These are phyloP conservation scores for Crossaster papposus DNA, from an alignment of 53 echinoderm and acorn worm species.

Conservation along the genomic window DNA sequence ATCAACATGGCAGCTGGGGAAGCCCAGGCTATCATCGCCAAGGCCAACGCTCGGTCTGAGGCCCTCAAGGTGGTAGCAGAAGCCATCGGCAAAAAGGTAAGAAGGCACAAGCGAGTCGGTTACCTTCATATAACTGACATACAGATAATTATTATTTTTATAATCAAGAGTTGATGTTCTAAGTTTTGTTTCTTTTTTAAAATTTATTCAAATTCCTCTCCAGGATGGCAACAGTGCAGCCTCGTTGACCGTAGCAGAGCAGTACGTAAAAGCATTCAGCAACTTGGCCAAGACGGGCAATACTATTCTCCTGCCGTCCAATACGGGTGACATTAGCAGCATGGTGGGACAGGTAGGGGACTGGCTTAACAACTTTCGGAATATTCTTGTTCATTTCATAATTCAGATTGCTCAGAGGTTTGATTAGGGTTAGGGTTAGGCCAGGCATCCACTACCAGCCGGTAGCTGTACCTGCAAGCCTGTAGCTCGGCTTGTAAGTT, in stretches of 20 bases:
- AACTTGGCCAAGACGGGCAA: constrained; percentile 91
- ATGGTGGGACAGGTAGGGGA: constrained; percentile 90
- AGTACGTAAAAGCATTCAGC: constrained; percentile 93
- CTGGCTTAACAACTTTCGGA: not conserved
- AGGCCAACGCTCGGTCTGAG: constrained; percentile 86
- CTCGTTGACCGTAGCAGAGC: constrained; percentile 92
- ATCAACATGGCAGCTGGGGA: constrained; percentile 93
- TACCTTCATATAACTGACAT: not conserved
- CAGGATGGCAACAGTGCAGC: constrained; percentile 96
- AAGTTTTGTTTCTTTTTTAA: not conserved
- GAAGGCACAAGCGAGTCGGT: not conserved
- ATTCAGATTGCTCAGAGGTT: too few species aligned
- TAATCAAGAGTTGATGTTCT: not conserved
- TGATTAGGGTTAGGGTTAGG: too few species aligned
- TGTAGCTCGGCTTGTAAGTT: too few species aligned
- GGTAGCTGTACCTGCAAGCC: too few species aligned
- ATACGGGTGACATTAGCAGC: constrained; percentile 93
- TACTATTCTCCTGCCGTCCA: constrained; percentile 87
- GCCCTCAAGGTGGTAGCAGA: constrained; percentile 75
- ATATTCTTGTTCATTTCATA: too few species aligned
- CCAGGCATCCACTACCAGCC: too few species aligned
- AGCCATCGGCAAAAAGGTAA: constrained; percentile 82
- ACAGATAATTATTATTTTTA: too few species aligned
- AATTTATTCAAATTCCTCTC: constrained; percentile 15
- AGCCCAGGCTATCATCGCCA: constrained; percentile 88